Conservation (phyloP, 2,113 vertebrate species). For the Phasianus colchicus region DNA sequence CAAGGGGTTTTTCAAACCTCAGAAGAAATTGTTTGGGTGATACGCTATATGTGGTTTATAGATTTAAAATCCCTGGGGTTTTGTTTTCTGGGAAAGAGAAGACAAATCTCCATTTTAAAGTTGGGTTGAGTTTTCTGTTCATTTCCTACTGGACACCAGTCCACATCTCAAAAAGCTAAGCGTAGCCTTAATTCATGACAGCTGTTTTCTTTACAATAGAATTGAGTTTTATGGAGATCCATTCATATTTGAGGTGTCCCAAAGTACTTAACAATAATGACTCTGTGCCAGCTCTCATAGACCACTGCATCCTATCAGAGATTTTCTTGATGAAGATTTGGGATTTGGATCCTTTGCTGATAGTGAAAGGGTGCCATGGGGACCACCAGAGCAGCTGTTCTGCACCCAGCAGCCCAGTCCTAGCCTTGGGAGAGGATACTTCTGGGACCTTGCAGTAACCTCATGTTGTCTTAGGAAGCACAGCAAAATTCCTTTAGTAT, state of each 20-base stretch:
- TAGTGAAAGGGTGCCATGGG: fast-evolving
- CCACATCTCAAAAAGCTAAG: slow-evolving; percentile 42
- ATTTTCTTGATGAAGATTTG: neutral
- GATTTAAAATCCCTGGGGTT: slow-evolving; percentile 64
- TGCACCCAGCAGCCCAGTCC: neutral
- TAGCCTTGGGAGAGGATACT: neutral
- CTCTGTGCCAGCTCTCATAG: neutral
- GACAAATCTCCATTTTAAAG: slow-evolving; percentile 37
- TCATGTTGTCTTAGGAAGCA: neutral
- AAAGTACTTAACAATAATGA: slow-evolving; percentile 46
- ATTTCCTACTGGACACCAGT: slow-evolving; percentile 43
- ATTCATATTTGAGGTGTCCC: slow-evolving; percentile 63
- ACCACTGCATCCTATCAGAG: neutral
- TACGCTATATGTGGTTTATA: slow-evolving; percentile 71
- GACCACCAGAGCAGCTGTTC: neutral
- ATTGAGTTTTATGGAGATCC: slow-evolving; percentile 29
- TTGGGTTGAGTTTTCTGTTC: slow-evolving; percentile 56
- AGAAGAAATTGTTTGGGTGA: slow-evolving; percentile 73
- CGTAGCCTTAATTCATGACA: slow-evolving; percentile 34
- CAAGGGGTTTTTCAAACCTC: slow-evolving; percentile 68
- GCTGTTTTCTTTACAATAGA: slow-evolving; percentile 66
- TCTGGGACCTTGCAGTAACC: neutral
- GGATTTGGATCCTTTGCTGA: neutral
- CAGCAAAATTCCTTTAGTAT: neutral
- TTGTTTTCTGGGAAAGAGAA: slow-evolving; percentile 64